Base-by-base conservation (phyloP, 2,888 invertebrate species). In the Timandra comae region DNA sequence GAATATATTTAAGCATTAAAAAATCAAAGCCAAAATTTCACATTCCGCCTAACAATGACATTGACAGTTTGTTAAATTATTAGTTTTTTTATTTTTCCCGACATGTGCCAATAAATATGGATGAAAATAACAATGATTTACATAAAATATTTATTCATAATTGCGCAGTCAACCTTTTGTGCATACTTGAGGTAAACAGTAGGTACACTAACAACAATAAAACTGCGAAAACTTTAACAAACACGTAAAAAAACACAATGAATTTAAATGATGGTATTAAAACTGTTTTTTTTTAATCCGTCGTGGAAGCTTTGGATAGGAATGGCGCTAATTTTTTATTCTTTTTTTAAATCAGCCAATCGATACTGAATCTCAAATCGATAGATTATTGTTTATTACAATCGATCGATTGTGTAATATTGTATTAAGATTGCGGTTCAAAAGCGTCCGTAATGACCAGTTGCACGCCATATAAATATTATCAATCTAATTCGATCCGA, bases 211-310 rank as follows among this genome's bases (percentile, higher is more conserved):
- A n/a, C n/a, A n/a, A n/a, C n/a, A 16, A 43, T 41, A 36, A 43
- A 33, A 44, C 41, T 45, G 16, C 16, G 43, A 48, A 45, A 46
- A 44, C 36, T 39, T 29, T 39, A 11, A 41, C 41, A 49, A 46
- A 49, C 42, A 16, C 16, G 16, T 16, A 42, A 40, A 48, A 51
- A 53, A 56, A 54, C 54, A 43, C 44, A 49, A 56, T 59, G 58
- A 63, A 63, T 61, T 54, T 52, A 56, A 56, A 61, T 52, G 47
- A 46, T 13, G 38, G 46, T 39, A 56, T 63, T 58, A 63, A 50
- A 49, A 49, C 37, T 52, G 45, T 50, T 44, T 50, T 56, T 53
- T 48, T 55, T 51, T 40, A 42, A 44, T 46, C 49, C 43, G 27
- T 45, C 39, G 42, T 43, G 34, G 33, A 42, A n/a, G n/a, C n/a